Base-by-base conservation (phyloP, 1,140 invertebrate species). In the Calephelis nemesis region DNA sequence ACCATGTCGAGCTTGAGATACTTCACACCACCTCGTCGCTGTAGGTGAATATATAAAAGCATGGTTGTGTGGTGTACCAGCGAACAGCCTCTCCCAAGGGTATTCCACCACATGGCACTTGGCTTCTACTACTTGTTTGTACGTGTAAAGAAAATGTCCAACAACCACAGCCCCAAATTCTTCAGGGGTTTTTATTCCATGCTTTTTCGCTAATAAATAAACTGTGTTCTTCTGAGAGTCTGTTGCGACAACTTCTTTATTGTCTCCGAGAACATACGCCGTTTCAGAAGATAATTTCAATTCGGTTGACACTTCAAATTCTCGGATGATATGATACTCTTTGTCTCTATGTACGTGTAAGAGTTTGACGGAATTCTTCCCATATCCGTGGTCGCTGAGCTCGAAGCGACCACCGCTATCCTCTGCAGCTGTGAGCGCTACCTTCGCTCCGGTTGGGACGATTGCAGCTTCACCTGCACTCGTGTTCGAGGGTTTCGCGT, bases 211-310 rank as follows among this genome's bases (percentile, higher is more conserved):
- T 72, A 96, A 76, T 39, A 96, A 79, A 79, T 96, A 96, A n/a
- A 96, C 95, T 0, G 95, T 96, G 77, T 97, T 97, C 90, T 96
- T 96, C 76, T 97, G 96, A 7, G 95, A 95, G 77, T 97, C 96
- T 0, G 96, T 97, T 1, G 96, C 96, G n/a, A 96, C 94, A 49
- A 96, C 94, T 75, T 95, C 94, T 47, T 93, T 93, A 74, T 96
- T 96, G 81, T 95, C 94, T n/a, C 94, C 95, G 9, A 85, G 12
- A 0, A 92, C 74, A 73, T 91, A 92, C 73, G 96, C 96, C 63
- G 93, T 94, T 73, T 95, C 93, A 6, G 93, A 94, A 60, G 93
- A 92, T n/a, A 97, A 85, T 70, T 94, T 95, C 13, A 97, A 88
- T 67, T 94, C 94, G 2, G 95, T 96, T 74, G 93, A 94, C 9